A percentile compares a stretch with the other conserved stretches of the same genome.
Evolutionary conservation across 2,113 vertebrate genomes (phyloP).

Genomic region (Cyphomyrus plagiostoma): DNA sequence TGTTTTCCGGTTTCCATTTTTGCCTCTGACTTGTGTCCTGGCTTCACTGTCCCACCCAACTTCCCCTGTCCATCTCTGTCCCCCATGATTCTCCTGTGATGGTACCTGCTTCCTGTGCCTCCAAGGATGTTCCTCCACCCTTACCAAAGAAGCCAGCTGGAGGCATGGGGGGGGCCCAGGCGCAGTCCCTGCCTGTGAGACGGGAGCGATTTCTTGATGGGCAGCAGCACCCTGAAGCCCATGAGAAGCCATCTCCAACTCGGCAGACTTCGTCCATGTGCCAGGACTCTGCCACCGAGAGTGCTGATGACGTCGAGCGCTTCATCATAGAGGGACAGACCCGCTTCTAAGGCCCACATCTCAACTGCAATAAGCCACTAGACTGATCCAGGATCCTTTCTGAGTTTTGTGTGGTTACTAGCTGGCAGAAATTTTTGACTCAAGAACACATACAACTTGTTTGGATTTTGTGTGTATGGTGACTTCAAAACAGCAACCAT

Average conservation of each 20-base stretch:
- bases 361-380: neutral
- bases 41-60: neutral
- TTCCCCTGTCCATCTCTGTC: neutral
- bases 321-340: constrained; percentile 98
- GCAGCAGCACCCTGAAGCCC: constrained; percentile 80
- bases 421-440: neutral
- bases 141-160: constrained; percentile 60
- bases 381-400: neutral
- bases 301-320: constrained; percentile 95
- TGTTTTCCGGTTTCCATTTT: neutral
- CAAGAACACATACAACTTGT: neutral
- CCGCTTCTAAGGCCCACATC: constrained; percentile 72
- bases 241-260: constrained; percentile 72
- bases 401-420: neutral
- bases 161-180: neutral
- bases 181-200: constrained; percentile 41
- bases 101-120: neutral
- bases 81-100: neutral
- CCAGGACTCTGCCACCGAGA: constrained; percentile 93
- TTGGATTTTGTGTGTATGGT: neutral
- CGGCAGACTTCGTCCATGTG: constrained; percentile 87
- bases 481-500: neutral
- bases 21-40: neutral
- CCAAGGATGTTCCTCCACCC: constrained; percentile 60
- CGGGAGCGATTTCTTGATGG: constrained; percentile 66